Conservation (phyloP, 2,888 invertebrate species). For the Aplocera efformata region DNA sequence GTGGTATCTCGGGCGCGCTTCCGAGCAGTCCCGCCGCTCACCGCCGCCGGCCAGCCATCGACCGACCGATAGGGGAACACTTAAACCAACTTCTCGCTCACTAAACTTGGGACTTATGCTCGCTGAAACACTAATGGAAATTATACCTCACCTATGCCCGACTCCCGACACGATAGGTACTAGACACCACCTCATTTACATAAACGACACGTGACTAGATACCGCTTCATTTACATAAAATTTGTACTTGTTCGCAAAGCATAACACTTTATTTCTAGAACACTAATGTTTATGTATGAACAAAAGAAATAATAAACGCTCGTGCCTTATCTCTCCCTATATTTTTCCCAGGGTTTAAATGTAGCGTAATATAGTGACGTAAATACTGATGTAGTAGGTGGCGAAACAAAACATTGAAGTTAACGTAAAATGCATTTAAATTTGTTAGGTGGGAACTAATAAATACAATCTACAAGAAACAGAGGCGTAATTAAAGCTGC, state of each 20-base stretch:
- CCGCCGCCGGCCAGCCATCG: slow-evolving; percentile 34
- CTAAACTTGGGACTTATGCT: slow-evolving; percentile 55
- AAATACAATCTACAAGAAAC: slow-evolving; percentile 13
- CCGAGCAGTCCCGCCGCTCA: slow-evolving; percentile 45
- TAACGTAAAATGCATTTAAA: slow-evolving; percentile 9
- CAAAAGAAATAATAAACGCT: slow-evolving; percentile 24
- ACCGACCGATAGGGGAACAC: slow-evolving; percentile 52
- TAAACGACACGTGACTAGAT: slow-evolving; percentile 39
- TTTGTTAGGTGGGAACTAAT: slow-evolving; percentile 8
- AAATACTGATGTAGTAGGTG: neutral
- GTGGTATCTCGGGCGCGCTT: slow-evolving; percentile 63
- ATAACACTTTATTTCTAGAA: slow-evolving; percentile 25
- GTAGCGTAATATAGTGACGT: slow-evolving; percentile 9
- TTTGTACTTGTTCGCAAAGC: slow-evolving; percentile 22
- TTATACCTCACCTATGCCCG: slow-evolving; percentile 32
- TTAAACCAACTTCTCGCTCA: slow-evolving; percentile 61
- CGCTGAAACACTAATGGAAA: slow-evolving; percentile 50
- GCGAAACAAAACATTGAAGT: slow-evolving; percentile 5
- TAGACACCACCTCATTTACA: slow-evolving; percentile 36
- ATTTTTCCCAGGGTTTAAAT: slow-evolving; percentile 22
- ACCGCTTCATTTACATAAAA: slow-evolving; percentile 35
- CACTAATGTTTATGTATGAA: slow-evolving; percentile 28
- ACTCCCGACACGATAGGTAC: slow-evolving; percentile 34
- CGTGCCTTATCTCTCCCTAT: slow-evolving; percentile 21
- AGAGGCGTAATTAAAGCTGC: slow-evolving; percentile 15